Base-by-base conservation (phyloP, 2,797 vertebrate species). In the Antennarius maculatus region DNA sequence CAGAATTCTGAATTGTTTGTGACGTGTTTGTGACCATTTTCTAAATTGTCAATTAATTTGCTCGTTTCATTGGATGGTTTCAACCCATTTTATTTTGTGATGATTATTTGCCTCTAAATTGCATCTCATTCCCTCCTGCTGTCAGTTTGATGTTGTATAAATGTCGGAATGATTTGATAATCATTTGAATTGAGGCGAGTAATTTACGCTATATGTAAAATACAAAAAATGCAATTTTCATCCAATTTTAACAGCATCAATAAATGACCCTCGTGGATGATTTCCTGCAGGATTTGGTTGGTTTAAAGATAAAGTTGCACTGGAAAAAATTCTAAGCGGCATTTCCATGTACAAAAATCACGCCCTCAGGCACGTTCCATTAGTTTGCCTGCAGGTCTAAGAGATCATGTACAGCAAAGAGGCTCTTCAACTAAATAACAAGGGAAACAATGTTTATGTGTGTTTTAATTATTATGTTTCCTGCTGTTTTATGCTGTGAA, bases 301-400 rank as follows among this genome's bases (percentile, higher is more conserved):
- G 39, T 11, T 9, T 41, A 41, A 15, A 23, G 1, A 11, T 18
- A 6, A 29, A 39, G 42, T 59, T 54, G 5, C 48, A 47, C 48
- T 55, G 47, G 15, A 62, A 27, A 60, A 1, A 67, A 47, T 18
- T 41, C 5, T 43, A 45, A 52, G 31, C 16, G 18, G 51, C 17
- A 11, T 17, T 29, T 59, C n/a, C 43, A 39, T 28, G 18, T 50
- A 18, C 47, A 65, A 57, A 58, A 46, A 39, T 51, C 39, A 12
- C 46, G 27, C 49, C 46, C 23, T 49, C 2, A 3, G 68, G 74
- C 53, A 7, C 47, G 54, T 61, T 58, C 12, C 7, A 37, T 17
- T 15, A 11, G 1, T 50, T 43, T 41, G 48, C 49, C 64, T 76
- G 27, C 55, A 56, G 61, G 13, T 42, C 23, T 57, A 67, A 34